A percentile compares a stretch with the other conserved stretches of the same genome.
phyloP scores from a whole-genome alignment of 2,888 invertebrate species.

The Helicoverpa assulta region DNA sequence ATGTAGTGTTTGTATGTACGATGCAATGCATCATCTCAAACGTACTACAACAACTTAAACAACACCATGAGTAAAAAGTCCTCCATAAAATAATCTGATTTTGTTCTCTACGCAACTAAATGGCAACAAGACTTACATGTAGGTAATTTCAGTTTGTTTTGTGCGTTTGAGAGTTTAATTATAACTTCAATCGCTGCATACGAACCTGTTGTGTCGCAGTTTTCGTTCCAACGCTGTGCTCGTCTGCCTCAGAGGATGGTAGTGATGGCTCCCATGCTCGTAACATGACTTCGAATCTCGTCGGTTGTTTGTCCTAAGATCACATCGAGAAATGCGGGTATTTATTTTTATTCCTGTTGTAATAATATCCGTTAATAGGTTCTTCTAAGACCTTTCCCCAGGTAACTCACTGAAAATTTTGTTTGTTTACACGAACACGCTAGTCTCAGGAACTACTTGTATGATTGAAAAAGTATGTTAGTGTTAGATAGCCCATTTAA shows the following conservation, averaged over 20 bases:
- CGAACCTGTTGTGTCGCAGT: constrained; percentile 76
- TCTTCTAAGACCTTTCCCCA: too few species aligned
- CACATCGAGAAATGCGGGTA: neutral
- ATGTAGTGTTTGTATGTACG: too few species aligned
- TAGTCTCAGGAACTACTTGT: too few species aligned
- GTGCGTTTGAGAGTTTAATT: constrained; percentile 48
- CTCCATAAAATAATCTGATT: constrained; percentile 10
- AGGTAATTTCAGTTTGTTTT: constrained; percentile 19
- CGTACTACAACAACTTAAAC: too few species aligned
- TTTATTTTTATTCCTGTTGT: neutral
- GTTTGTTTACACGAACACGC: too few species aligned
- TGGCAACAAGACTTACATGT: neutral
- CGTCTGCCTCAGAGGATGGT: constrained; percentile 75
- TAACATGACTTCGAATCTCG: constrained; percentile 61
- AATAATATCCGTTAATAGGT: too few species aligned
- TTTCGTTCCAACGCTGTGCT: constrained; percentile 78
- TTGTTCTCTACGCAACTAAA: constrained; percentile 4
- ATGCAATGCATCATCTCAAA: too few species aligned
- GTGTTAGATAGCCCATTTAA: too few species aligned
- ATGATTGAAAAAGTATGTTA: too few species aligned
- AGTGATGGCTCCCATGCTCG: constrained; percentile 73
- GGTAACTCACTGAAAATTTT: too few species aligned
- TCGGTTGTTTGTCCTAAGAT: constrained; percentile 56
- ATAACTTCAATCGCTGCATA: constrained; percentile 33
- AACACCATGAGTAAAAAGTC: neutral